phyloP scores from a whole-genome alignment of 2,113 vertebrate genomes.

The Hemicordylus capensis region DNA sequence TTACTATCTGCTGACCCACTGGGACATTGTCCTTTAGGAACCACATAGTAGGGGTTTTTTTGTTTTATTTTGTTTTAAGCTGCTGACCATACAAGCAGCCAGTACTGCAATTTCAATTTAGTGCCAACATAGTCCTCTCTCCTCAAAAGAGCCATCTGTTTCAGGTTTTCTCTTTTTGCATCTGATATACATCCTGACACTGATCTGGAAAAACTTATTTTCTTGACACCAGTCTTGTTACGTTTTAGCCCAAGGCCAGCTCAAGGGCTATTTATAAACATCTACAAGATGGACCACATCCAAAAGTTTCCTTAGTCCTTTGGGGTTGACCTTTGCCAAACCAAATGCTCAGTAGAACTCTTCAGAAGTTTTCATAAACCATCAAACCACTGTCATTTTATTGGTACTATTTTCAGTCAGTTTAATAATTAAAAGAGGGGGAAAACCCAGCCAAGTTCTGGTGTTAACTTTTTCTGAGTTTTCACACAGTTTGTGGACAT shows the following conservation, averaged over 20 bases:
- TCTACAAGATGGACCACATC: background rate
- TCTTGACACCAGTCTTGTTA: background rate
- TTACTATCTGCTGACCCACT: background rate
- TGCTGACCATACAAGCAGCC: background rate
- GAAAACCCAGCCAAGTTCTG: background rate
- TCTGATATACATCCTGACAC: background rate
- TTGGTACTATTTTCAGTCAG: background rate
- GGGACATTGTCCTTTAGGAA: background rate
- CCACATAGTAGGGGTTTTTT: background rate
- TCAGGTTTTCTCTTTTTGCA: background rate
- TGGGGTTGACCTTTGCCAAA: background rate
- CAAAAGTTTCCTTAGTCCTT: background rate
- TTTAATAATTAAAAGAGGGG: accelerated
- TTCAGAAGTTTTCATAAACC: background rate
- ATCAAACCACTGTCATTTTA: background rate
- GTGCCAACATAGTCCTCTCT: background rate
- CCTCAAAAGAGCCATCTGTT: constrained; percentile 7
- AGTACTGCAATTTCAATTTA: background rate
- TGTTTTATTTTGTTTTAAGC: background rate
- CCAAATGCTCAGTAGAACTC: background rate
- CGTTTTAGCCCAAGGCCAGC: background rate
- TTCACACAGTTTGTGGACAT: accelerated
- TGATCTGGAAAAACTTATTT: background rate
- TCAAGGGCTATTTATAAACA: constrained; percentile 8
- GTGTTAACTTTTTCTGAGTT: background rate